phyloP scores from a whole-genome alignment of 2,888 invertebrate species.

The Nomada flava region DNA sequence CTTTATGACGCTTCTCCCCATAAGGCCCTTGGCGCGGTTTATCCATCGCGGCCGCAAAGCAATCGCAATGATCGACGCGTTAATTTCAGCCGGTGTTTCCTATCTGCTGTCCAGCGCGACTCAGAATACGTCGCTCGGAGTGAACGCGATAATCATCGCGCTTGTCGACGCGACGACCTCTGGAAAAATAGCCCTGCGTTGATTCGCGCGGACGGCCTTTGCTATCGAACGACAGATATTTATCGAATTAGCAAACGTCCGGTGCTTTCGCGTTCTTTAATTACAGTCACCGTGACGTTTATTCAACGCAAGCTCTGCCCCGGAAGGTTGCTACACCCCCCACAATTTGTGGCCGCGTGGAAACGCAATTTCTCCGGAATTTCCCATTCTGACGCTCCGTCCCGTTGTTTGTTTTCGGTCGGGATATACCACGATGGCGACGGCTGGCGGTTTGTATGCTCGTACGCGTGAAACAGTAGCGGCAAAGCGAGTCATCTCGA shows the following conservation, averaged over 20 bases:
- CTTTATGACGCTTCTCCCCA: background rate
- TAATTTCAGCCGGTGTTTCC: no score
- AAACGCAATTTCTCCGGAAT: slow-evolving; percentile 26
- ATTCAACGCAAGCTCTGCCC: background rate
- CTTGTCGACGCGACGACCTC: slow-evolving; percentile 19
- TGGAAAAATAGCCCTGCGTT: slow-evolving; percentile 18
- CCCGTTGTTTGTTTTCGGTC: slow-evolving; percentile 44
- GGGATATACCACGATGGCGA: slow-evolving; percentile 14
- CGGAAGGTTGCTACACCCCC: no score
- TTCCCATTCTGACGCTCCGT: background rate
- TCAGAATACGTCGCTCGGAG: no score
- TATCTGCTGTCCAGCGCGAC: no score
- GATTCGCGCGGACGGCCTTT: slow-evolving; percentile 10
- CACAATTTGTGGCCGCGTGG: background rate
- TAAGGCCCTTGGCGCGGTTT: background rate
- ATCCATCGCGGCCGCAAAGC: background rate
- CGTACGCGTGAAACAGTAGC: slow-evolving; percentile 7
- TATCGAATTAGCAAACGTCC: background rate
- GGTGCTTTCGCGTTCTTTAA: background rate
- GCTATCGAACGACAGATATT: slow-evolving; percentile 21
- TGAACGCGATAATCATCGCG: background rate
- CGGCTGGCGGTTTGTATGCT: slow-evolving; percentile 28
- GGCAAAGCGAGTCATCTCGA: slow-evolving; percentile 5
- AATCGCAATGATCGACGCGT: slow-evolving; percentile 6
- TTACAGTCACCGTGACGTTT: background rate